Conservation (phyloP, 2,797 vertebrate genomes). For the Margarornis squamiger region DNA sequence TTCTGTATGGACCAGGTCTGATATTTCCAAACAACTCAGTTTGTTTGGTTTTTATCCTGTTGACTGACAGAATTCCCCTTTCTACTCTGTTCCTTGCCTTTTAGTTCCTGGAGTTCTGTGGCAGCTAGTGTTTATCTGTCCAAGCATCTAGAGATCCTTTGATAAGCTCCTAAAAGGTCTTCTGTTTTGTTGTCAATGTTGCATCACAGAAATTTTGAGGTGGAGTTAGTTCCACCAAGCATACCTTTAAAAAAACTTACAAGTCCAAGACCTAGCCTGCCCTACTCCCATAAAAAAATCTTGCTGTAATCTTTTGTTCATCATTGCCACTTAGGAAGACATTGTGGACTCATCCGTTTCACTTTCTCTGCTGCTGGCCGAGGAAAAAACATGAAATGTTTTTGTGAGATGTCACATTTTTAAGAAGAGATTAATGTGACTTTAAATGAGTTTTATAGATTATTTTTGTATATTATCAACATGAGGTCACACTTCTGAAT, state of each 20-base stretch:
- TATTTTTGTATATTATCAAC: background rate
- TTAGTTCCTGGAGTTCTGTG: background rate
- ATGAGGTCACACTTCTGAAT: background rate
- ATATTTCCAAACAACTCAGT: background rate
- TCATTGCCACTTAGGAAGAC: fast-evolving
- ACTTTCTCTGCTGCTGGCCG: background rate
- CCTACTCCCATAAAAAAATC: background rate
- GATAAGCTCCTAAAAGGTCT: background rate
- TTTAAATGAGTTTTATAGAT: background rate
- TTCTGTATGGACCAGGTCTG: background rate
- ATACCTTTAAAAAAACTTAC: background rate
- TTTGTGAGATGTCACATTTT: background rate
- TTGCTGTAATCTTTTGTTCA: background rate
- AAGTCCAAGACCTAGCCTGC: background rate
- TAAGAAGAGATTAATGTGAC: background rate
- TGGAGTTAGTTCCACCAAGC: background rate
- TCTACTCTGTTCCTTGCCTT: background rate
- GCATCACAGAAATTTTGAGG: background rate
- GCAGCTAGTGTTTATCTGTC: background rate
- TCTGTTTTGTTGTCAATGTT: background rate
- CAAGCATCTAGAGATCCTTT: background rate
- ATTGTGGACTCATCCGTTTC: background rate
- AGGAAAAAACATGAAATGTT: background rate
- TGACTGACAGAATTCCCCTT: background rate
- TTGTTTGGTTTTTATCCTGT: background rate